Percentiles rank a stretch among this genome's conserved stretches.
These are phyloP conservation scores for Ploceus nigricollis DNA, from an alignment of 2,113 vertebrate genomes.

Conservation along the genomic window DNA sequence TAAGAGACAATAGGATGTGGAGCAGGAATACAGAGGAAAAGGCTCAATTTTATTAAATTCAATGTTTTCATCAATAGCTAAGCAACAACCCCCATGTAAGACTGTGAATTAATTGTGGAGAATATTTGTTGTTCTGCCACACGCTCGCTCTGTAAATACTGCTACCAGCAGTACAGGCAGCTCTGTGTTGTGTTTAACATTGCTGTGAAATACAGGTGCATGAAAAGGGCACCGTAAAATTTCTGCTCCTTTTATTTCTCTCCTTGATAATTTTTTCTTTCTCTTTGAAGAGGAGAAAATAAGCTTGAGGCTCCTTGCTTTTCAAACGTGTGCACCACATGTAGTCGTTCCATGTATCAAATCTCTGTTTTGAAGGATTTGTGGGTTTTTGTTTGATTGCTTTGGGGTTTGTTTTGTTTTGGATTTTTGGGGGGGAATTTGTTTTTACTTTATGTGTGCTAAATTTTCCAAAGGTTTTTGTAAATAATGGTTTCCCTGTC, in stretches of 20 bases:
- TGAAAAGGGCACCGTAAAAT: not conserved
- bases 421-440: not conserved
- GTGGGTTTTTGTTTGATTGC: not conserved
- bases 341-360: not conserved
- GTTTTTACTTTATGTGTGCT: not conserved
- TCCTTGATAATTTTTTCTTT: not conserved
- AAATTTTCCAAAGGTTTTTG: not conserved
- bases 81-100: not conserved
- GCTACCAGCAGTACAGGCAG: not conserved
- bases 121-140: not conserved
- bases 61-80: constrained; percentile 35
- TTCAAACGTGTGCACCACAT: not conserved
- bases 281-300: not conserved
- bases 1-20: not conserved
- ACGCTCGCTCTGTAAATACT: not conserved
- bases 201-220: not conserved
- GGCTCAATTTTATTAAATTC: constrained; percentile 28
- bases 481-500: not conserved
- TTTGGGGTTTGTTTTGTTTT: rapidly evolving
- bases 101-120: constrained; percentile 20
- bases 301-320: not conserved
- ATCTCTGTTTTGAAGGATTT: not conserved
- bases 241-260: not conserved
- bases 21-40: not conserved
- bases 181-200: not conserved